Conservation (phyloP, 2,888 invertebrate genomes). For the Cistogaster globosa region DNA sequence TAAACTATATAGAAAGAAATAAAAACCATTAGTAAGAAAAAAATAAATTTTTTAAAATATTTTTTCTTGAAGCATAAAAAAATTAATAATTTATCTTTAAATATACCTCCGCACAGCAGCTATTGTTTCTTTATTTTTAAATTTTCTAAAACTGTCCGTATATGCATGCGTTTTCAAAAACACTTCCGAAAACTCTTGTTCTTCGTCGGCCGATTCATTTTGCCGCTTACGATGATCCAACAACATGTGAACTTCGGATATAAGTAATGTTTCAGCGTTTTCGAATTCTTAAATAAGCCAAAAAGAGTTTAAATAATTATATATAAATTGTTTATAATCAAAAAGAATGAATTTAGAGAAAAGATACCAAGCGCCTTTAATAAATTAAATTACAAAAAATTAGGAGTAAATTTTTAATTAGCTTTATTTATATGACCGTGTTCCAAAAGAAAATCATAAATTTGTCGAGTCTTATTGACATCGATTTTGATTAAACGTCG, state of each 20-base stretch:
- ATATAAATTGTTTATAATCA: not conserved
- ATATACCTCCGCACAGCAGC: conserved; percentile 95
- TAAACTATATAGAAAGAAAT: conserved; percentile 86
- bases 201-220: conserved; percentile 99
- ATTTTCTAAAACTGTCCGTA: conserved; percentile 97
- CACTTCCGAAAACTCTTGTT: conserved; percentile 98
- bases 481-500: conserved; percentile 94
- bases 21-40: too few species aligned
- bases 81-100: not conserved
- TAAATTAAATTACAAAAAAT: conserved; percentile 18
- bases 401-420: conserved; percentile 73
- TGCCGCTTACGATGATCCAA: conserved; percentile 98
- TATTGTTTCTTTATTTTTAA: conserved; percentile 99
- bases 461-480: conserved; percentile 95
- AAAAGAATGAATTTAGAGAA: not conserved
- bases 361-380: conserved; percentile 62
- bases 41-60: too few species aligned
- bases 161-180: conserved; percentile 99
- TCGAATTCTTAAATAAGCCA: conserved; percentile 91
- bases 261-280: conserved; percentile 97
- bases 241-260: conserved; percentile 98
- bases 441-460: conserved; percentile 90
- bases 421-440: conserved; percentile 89
- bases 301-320: conserved; percentile 21
- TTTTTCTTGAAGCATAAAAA: not conserved